phyloP scores from a whole-genome alignment of 2,113 vertebrate genomes.

The Camelus bactrianus region DNA sequence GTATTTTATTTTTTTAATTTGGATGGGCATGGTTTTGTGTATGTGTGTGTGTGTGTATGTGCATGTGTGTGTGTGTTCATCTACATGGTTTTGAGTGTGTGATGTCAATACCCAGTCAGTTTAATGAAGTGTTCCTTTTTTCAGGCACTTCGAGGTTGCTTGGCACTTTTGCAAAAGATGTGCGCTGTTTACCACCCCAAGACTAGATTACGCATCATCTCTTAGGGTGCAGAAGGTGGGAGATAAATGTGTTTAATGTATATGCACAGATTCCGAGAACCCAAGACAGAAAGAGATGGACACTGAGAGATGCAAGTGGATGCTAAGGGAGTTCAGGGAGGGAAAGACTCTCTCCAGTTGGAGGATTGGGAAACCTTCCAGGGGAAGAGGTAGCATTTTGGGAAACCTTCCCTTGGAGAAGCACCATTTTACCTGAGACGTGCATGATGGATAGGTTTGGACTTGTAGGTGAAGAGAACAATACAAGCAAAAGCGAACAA shows the following conservation, averaged over 20 bases:
- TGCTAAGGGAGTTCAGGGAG: rapidly evolving
- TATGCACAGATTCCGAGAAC: rapidly evolving
- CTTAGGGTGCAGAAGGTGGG: background rate
- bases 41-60: background rate
- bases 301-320: background rate
- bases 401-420: background rate
- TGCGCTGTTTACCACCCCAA: too few species aligned
- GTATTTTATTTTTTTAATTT: background rate
- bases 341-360: rapidly evolving
- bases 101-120: background rate
- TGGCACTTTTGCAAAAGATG: background rate
- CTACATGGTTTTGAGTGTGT: background rate
- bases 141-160: background rate
- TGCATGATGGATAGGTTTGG: rapidly evolving
- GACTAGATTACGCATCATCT: too few species aligned
- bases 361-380: background rate
- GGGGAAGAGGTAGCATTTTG: background rate
- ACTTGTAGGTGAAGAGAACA: background rate
- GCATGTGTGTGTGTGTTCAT: too few species aligned
- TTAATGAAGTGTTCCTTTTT: background rate
- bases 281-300: background rate
- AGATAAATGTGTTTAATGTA: rapidly evolving
- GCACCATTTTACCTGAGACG: background rate
- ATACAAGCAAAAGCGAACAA: background rate
- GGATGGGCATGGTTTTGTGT: background rate